Percentiles rank a stretch among this genome's conserved stretches.
Conservation (phyloP, 1,140 invertebrate species). For the Drosophila nigrodunni region DNA sequence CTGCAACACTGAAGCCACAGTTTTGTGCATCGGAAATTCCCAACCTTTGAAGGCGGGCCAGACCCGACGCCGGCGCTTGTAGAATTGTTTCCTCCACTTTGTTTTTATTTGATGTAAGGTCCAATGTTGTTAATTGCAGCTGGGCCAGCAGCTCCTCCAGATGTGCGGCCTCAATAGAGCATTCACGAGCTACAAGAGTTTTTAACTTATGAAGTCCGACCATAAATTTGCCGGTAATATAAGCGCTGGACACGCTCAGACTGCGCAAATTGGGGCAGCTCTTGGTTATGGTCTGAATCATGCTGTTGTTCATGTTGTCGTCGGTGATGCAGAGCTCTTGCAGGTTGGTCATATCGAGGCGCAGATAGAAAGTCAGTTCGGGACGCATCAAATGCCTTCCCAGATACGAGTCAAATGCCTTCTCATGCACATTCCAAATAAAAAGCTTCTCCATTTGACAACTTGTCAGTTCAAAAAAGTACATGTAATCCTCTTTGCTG, state of each 20-base stretch:
- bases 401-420: constrained; percentile 68
- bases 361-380: constrained; percentile 69
- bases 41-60: constrained; percentile 50
- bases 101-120: constrained; percentile 57
- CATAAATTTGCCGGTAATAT: constrained; percentile 64
- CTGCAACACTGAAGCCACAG: constrained; percentile 62
- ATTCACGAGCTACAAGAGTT: constrained; percentile 55
- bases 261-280: constrained; percentile 53
- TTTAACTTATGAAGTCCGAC: constrained; percentile 42
- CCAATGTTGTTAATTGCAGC: constrained; percentile 54
- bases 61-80: constrained; percentile 34
- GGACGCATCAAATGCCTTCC: constrained; percentile 66
- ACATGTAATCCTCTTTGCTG: constrained; percentile 66
- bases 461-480: constrained; percentile 68
- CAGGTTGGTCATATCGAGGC: constrained; percentile 54
- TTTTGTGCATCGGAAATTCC: constrained; percentile 63
- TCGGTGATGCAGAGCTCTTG: constrained; percentile 63
- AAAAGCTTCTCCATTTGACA: constrained; percentile 63
- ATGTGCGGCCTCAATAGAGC: constrained; percentile 57
- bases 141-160: constrained; percentile 50
- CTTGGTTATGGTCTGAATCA: constrained; percentile 61
- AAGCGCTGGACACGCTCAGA: constrained; percentile 64
- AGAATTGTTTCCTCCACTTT: constrained; percentile 56
- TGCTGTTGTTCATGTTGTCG: constrained; percentile 67
- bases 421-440: constrained; percentile 62